Evolutionary conservation across 2,888 invertebrate species (phyloP), one percentile per base, ranked within the genome.

Genomic region (Papilio demoleus): DNA sequence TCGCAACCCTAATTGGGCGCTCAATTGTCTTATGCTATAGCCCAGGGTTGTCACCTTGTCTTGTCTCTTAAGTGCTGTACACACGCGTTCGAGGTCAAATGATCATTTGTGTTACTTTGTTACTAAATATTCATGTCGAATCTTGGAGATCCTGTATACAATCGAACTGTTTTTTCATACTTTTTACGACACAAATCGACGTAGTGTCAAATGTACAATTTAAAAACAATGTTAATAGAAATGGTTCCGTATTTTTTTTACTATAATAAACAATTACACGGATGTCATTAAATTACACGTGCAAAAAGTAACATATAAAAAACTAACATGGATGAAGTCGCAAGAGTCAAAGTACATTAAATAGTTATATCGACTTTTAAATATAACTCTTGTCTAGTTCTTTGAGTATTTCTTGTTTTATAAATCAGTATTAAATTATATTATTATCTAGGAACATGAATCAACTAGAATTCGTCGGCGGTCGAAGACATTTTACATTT

Each of bases 1-100:
- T 81, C 81, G 77, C 81, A 79, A 73, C 74, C 73, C 75, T 84
- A 84, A 84, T 84, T 84, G 81, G 69, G 45, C 56, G 24, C 22
- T 27, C 69, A 61, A 68, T 68, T 68, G 68, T 68, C 38, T 65
- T 42, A 59, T 58, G 31, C 34, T 56, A 36, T 61, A 45, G 50
- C 8, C 42, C 68, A 50, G 68, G 50, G 50, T 40, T 68, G 68
- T 59, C 68, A 50, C 47, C 27, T 64, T 50, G 47, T 63, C 38
- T 31, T 36, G 63, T 45, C 34, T 63, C 47, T 12, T 60, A 40
- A 60, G 12, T 24, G 40, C 22, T 60, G 24, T 36, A 2, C 24
- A 19, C 38, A 3, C 38, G 53, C 38, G 36, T 36, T 59, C 6
- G 59, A 38, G 59, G 53, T 53, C 53, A 53, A 53, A 53, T 27